Evolutionary conservation across 2,888 invertebrate genomes (phyloP).

Genomic region (Melangyna quadrimaculata): DNA sequence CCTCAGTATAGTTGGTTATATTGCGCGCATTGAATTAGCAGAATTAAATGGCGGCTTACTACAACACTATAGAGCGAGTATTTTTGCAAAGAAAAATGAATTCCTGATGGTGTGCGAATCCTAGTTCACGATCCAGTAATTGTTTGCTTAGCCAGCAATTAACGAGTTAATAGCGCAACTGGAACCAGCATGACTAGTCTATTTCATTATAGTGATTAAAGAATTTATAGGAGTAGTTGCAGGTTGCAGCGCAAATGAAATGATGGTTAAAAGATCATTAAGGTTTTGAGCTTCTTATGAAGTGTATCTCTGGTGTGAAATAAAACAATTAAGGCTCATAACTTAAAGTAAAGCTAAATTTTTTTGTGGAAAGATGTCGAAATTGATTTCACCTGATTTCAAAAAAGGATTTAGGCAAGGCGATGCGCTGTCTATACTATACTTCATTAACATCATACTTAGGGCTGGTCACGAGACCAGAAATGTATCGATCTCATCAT

Average conservation of each 20-base stretch:
- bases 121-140: slow-evolving; percentile 34
- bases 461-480: too few species aligned
- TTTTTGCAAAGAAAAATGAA: slow-evolving; percentile 25
- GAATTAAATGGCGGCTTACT: slow-evolving; percentile 60
- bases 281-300: too few species aligned
- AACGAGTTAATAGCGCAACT: slow-evolving; percentile 39
- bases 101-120: not conserved
- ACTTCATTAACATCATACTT: too few species aligned
- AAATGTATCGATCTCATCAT: too few species aligned
- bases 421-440: too few species aligned
- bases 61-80: not conserved
- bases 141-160: slow-evolving; percentile 39
- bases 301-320: not conserved
- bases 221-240: not conserved
- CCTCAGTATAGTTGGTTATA: slow-evolving; percentile 34
- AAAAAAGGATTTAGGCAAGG: too few species aligned
- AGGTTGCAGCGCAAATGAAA: not conserved
- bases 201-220: slow-evolving; percentile 18
- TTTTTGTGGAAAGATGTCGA: too few species aligned
- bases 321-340: not conserved
- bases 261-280: not conserved
- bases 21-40: not conserved
- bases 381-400: too few species aligned
- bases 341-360: too few species aligned
- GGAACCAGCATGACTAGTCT: slow-evolving; percentile 43